Percentiles rank a stretch among this genome's conserved stretches.
These are phyloP conservation scores for Pseudolycoriella hygida DNA, from an alignment of 2,888 invertebrate species.

Conservation along the genomic window DNA sequence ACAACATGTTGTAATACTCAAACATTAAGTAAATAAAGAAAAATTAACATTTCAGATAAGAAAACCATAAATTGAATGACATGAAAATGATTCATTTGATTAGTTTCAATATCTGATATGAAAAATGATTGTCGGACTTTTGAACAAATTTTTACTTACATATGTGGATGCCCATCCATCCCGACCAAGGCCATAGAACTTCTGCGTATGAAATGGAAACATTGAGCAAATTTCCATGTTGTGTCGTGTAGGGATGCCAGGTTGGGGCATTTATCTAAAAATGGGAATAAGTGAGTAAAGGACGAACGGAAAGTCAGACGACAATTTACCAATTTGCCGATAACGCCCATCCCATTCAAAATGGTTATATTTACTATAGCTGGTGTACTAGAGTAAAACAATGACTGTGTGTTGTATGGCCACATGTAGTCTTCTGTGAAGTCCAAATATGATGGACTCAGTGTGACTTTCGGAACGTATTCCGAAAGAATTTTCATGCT, in stretches of 20 bases:
- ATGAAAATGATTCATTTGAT: too few relatives aligned
- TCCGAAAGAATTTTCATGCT: slow-evolving; percentile 43
- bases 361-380: slow-evolving; percentile 87
- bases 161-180: slow-evolving; percentile 75
- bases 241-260: slow-evolving; percentile 80
- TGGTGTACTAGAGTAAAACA: slow-evolving; percentile 75
- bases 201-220: slow-evolving; percentile 61
- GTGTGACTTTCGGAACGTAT: slow-evolving; percentile 41
- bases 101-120: too few relatives aligned
- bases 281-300: not conserved
- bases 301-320: not conserved
- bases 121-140: too few relatives aligned
- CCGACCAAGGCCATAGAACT: slow-evolving; percentile 92
- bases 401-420: slow-evolving; percentile 93
- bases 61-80: too few relatives aligned
- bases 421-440: slow-evolving; percentile 95
- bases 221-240: slow-evolving; percentile 62
- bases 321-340: slow-evolving; percentile 47
- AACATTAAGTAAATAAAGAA: too few relatives aligned
- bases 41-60: too few relatives aligned
- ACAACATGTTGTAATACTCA: too few relatives aligned
- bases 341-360: slow-evolving; percentile 82
- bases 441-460: slow-evolving; percentile 74
- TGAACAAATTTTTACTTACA: slow-evolving; percentile 19
- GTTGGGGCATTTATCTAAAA: slow-evolving; percentile 17